phyloP scores from a whole-genome alignment of 2,113 vertebrate genomes.

The Eptesicus fuscus region DNA sequence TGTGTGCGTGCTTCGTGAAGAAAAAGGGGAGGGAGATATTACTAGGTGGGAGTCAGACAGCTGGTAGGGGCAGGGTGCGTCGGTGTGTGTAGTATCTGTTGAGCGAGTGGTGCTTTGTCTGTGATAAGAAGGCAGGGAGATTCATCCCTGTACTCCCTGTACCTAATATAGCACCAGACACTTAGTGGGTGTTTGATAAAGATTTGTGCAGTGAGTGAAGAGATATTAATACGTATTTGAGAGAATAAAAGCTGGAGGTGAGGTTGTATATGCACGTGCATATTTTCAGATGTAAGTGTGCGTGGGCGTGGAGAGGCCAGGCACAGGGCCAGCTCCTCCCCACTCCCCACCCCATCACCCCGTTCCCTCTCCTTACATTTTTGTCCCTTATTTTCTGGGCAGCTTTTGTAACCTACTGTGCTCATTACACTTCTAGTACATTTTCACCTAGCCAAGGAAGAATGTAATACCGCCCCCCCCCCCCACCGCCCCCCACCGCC shows the following conservation, averaged over 20 bases:
- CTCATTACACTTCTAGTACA: neutral
- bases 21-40: neutral
- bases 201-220: conserved; percentile 45
- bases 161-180: neutral
- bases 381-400: neutral
- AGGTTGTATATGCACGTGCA: neutral
- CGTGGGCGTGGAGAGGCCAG: neutral
- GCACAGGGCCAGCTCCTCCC: neutral
- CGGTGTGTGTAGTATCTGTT: neutral
- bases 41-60: neutral
- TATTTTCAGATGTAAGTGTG: conserved; percentile 11
- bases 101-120: conserved; percentile 2
- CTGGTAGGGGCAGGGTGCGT: neutral
- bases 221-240: conserved; percentile 10
- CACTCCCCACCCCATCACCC: neutral
- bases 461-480: neutral
- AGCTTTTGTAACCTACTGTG: neutral
- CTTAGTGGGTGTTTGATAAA: conserved; percentile 62
- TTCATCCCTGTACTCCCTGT: conserved; percentile 3
- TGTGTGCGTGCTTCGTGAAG: neutral
- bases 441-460: neutral
- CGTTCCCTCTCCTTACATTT: neutral
- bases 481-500: neutral
- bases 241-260: neutral
- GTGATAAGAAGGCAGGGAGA: neutral